A percentile compares a stretch with the other conserved stretches of the same genome.
Conservation (phyloP, 2,888 invertebrate genomes). For the Pandemis heparana region DNA sequence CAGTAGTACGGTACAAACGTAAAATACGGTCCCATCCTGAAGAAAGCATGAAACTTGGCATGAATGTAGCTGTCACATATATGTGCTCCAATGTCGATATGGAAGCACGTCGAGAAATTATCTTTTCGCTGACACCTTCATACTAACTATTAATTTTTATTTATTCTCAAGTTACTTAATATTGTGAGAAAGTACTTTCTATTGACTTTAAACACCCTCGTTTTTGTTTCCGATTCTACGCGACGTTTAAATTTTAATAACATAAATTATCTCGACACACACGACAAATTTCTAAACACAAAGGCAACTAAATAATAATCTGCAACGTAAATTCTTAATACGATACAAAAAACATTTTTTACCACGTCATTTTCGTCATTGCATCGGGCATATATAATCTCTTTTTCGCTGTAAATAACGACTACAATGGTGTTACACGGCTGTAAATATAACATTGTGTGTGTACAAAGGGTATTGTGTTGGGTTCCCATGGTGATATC, state of each 20-base stretch:
- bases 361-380: constrained; percentile 5
- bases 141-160: too few relatives aligned
- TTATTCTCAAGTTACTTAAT: too few relatives aligned
- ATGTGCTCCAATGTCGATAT: too few relatives aligned
- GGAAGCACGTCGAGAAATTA: too few relatives aligned
- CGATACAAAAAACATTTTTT: constrained; percentile 40
- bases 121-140: too few relatives aligned
- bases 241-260: constrained; percentile 21
- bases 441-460: constrained; percentile 26
- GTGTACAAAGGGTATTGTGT: constrained; percentile 56
- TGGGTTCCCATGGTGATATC: constrained; percentile 55
- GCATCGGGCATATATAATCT: not conserved
- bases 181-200: too few relatives aligned
- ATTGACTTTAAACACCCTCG: not conserved
- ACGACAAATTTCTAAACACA: constrained; percentile 38
- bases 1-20: too few relatives aligned
- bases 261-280: constrained; percentile 25
- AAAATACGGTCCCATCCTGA: too few relatives aligned
- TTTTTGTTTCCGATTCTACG: constrained; percentile 1
- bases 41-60: too few relatives aligned
- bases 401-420: constrained; percentile 10
- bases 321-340: constrained; percentile 36
- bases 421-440: constrained; percentile 19
- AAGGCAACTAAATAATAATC: constrained; percentile 40
- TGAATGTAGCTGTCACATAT: too few relatives aligned